Base-by-base conservation (phyloP, 2,888 invertebrate genomes). In the Drosophila prostipennis region DNA sequence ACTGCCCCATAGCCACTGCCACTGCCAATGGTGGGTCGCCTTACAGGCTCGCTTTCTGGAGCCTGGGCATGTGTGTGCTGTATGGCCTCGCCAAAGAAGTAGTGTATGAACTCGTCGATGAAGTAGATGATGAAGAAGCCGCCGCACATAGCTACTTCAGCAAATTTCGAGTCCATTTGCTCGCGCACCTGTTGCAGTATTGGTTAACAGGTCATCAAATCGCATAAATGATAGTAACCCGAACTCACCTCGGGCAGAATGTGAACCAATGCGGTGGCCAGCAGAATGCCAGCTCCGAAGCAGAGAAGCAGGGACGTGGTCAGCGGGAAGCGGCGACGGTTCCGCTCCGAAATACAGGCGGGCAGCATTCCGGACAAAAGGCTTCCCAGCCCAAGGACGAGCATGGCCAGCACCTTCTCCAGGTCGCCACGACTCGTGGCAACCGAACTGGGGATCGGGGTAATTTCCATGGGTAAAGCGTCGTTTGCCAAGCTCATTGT, bases 281-380 rank as follows among this genome's bases (percentile, higher is more conserved):
- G 91, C 5, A 97, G 93, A 23, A 97, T 95, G 1, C 97, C 97
- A 6, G 95, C 96, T 3, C 97, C 97, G 82, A 96, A 96, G 87
- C 96, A 96, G 1, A 97, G 92, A 7, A 96, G 91, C 14, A 94
- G 93, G 0, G 96, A 96, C 1, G 96, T 93, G 2, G 94, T 83
- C 2, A 96, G 89, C 0, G 95, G 95, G 86, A 94, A 93, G 26
- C 93, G 92, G 72, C 93, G 93, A 49, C 94, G 92, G 42, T 94
- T 93, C 6, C 93, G 92, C 42, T 93, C 93, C 0, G 95, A 93
- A 78, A 96, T 93, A 68, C 94, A 93, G 0, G 94, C 93, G 3
- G 96, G 96, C 1, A 95, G 80, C 90, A 96, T 92, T 0, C 97
- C 96, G 1, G 94, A 92, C 1, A 95, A 48, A 56, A 96, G 93